Percentiles rank a stretch among this genome's conserved stretches.
Conservation (phyloP, 1,140 invertebrate species). For the Cherax quadricarinatus region DNA sequence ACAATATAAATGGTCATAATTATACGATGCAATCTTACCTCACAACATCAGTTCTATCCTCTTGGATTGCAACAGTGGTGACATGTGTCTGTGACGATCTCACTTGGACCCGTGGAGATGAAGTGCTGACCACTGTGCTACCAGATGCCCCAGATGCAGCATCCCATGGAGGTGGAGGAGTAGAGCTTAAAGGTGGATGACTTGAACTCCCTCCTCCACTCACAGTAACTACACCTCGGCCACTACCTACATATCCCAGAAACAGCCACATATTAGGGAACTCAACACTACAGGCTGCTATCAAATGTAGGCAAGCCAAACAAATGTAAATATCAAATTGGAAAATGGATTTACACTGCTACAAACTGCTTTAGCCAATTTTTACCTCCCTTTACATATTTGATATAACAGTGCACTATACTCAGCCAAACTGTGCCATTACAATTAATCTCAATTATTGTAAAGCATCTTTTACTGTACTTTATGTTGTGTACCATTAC, state of each 20-base stretch:
- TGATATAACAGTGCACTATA: neutral
- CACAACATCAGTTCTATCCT: conserved; percentile 72
- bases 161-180: conserved; percentile 75
- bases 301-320: neutral
- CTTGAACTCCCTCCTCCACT: conserved; percentile 50
- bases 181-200: conserved; percentile 74
- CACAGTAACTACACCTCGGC: conserved; percentile 53
- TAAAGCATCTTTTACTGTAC: neutral
- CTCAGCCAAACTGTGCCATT: neutral
- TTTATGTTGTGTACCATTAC: neutral
- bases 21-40: conserved; percentile 40
- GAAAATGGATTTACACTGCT: neutral
- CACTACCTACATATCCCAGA: conserved; percentile 49
- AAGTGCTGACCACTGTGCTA: conserved; percentile 43
- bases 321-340: neutral
- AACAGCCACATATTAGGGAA: conserved; percentile 6
- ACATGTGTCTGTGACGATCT: conserved; percentile 68
- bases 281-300: neutral
- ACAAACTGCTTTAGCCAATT: neutral
- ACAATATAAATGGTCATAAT: too few relatives aligned
- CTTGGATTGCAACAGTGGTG: conserved; percentile 72
- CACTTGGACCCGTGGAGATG: conserved; percentile 62
- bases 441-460: neutral
- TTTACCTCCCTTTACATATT: neutral
- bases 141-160: conserved; percentile 70